Conservation (phyloP, 1,140 invertebrate species). For the Condylostylus longicornis region DNA sequence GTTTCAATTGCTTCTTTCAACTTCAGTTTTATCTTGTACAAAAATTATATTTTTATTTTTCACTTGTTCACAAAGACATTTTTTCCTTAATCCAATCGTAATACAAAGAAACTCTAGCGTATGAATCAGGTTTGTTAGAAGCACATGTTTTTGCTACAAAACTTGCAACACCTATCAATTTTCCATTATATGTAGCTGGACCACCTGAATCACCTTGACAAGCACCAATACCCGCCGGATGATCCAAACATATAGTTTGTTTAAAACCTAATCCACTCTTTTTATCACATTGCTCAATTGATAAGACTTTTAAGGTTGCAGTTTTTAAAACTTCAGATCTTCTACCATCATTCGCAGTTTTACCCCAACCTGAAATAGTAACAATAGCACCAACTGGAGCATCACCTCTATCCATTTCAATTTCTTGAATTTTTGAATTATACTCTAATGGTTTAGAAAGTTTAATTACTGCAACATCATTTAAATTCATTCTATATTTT, state of each 20-base stretch:
- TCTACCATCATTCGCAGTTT: constrained; percentile 12
- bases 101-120: constrained; percentile 32
- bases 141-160: constrained; percentile 20
- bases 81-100: constrained; percentile 26
- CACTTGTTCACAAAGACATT: constrained; percentile 2
- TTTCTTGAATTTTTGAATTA: constrained; percentile 20
- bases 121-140: constrained; percentile 36
- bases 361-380: constrained; percentile 38
- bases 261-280: constrained; percentile 7
- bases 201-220: constrained; percentile 27
- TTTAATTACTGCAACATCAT: constrained; percentile 36
- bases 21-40: not conserved
- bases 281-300: constrained; percentile 8
- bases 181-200: constrained; percentile 17
- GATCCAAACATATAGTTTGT: constrained; percentile 20
- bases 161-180: constrained; percentile 20
- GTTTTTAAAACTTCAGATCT: constrained; percentile 9
- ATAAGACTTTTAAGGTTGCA: constrained; percentile 11
- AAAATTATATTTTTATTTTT: not conserved
- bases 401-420: constrained; percentile 19
- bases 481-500: constrained; percentile 18
- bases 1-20: not conserved
- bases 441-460: constrained; percentile 21
- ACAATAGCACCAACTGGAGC: constrained; percentile 11
- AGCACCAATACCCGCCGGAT: constrained; percentile 16